Evolutionary conservation across 2,113 vertebrate genomes (phyloP).

Genomic region (Cranoglanis bouderius): DNA sequence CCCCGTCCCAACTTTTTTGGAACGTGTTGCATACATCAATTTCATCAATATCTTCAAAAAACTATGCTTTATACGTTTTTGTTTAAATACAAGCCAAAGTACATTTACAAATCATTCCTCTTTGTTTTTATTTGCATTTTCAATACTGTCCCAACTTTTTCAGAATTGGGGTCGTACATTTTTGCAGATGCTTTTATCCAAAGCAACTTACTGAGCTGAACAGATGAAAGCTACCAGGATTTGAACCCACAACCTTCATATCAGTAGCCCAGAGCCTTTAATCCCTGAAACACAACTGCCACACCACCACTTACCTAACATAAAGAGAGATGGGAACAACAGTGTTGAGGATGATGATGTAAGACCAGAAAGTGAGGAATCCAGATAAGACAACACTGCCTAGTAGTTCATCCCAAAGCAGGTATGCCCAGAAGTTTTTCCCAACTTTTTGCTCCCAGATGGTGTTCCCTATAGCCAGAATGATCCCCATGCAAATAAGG

Average conservation of each 20-base stretch:
- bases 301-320: constrained; percentile 69
- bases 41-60: too few species aligned
- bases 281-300: background rate
- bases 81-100: too few species aligned
- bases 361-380: constrained; percentile 81
- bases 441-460: constrained; percentile 75
- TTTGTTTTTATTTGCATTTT: too few species aligned
- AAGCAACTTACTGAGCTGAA: background rate
- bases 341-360: constrained; percentile 79
- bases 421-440: constrained; percentile 65
- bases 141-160: too few species aligned
- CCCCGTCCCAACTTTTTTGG: too few species aligned
- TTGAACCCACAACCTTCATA: background rate
- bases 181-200: background rate
- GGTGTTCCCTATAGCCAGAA: constrained; percentile 76
- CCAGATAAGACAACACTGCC: constrained; percentile 71
- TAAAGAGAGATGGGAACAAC: constrained; percentile 82
- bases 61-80: too few species aligned
- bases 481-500: constrained; percentile 75
- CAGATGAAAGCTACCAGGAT: background rate
- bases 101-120: too few species aligned
- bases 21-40: too few species aligned
- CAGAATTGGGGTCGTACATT: too few species aligned
- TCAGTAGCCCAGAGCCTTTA: background rate
- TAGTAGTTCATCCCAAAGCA: constrained; percentile 64